Conservation (phyloP, 2,888 invertebrate species). For the Apotomis turbidana region DNA sequence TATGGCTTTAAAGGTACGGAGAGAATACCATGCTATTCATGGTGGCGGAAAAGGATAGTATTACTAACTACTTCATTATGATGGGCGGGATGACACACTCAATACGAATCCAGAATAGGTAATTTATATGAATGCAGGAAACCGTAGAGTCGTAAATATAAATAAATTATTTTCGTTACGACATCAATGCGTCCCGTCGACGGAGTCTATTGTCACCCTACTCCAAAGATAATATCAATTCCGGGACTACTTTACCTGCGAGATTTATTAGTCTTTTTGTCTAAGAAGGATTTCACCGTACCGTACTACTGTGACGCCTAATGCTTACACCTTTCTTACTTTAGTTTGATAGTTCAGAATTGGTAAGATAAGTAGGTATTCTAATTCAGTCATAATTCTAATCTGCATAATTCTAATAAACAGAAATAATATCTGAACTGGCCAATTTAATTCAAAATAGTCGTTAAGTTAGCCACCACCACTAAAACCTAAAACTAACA, state of each 20-base stretch:
- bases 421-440: no score
- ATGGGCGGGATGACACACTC: conserved; percentile 7
- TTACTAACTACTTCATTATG: conserved; percentile 13
- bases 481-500: no score
- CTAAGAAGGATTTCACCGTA: conserved; percentile 1
- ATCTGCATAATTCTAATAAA: no score
- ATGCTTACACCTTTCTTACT: background rate
- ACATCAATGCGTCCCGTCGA: conserved; percentile 3
- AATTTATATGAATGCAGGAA: conserved; percentile 13
- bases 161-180: conserved; percentile 1
- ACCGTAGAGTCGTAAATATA: conserved; percentile 11
- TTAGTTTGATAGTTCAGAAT: background rate
- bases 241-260: conserved; percentile 25
- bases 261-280: conserved; percentile 25
- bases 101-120: conserved; percentile 7
- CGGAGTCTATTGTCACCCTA: conserved; percentile 19
- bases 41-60: background rate
- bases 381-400: background rate
- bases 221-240: conserved; percentile 26
- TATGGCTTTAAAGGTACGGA: no score
- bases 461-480: no score
- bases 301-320: background rate
- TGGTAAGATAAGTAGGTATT: background rate
- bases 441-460: no score
- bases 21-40: background rate